Evolutionary conservation across 2,797 vertebrate genomes (phyloP).

Genomic region (Rhabdophis nuchalis): DNA sequence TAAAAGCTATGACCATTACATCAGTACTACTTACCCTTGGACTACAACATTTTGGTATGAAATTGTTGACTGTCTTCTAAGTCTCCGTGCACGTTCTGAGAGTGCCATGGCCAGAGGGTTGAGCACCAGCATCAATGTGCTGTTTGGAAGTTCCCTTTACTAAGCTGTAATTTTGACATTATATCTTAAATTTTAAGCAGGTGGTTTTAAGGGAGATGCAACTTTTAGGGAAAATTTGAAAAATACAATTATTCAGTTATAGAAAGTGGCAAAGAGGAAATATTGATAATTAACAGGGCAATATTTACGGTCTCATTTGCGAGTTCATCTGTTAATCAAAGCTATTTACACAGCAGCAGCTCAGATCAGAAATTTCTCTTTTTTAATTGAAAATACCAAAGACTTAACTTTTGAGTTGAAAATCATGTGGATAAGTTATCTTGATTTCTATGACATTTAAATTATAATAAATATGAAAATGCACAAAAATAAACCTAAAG

Average conservation of each 20-base stretch:
- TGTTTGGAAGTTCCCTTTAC: neutral
- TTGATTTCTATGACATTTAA: neutral
- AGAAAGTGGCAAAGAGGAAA: neutral
- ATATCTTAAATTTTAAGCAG: neutral
- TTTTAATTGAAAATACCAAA: neutral
- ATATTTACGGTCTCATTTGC: neutral
- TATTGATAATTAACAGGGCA: neutral
- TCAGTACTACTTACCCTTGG: neutral
- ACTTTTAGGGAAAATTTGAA: neutral
- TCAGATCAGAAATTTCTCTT: neutral
- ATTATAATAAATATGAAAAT: neutral
- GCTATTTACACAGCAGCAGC: neutral
- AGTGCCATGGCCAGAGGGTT: neutral
- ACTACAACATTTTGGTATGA: neutral
- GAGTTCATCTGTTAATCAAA: neutral
- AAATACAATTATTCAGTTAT: neutral
- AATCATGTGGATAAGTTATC: neutral
- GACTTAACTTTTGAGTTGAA: neutral
- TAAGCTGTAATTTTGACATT: neutral
- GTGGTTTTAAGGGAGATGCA: neutral
- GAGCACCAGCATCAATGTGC: neutral
- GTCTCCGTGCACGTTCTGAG: neutral
- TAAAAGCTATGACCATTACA: neutral
- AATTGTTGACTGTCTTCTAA: neutral
- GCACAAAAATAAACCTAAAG: neutral